A percentile compares a stretch with the other conserved stretches of the same genome.
Evolutionary conservation across 1,140 invertebrate species (phyloP).

Genomic region (Arctopsyche grandis): DNA sequence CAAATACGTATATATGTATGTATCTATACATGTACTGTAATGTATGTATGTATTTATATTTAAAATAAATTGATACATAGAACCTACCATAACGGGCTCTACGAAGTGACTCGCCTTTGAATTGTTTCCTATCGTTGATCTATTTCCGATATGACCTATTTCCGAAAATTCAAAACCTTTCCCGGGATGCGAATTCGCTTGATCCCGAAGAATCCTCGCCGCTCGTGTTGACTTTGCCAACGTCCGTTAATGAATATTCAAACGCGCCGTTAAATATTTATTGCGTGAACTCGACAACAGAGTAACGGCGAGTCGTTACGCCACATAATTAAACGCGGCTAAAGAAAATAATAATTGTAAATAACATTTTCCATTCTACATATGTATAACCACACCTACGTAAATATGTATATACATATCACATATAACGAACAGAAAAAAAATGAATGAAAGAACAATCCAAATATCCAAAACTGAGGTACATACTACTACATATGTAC

Average conservation of each 20-base stretch:
- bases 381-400: not conserved
- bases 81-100: too few relatives aligned
- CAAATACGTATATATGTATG: not conserved
- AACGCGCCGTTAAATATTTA: conserved; percentile 24
- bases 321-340: not conserved
- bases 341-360: not conserved
- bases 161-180: not conserved
- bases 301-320: not conserved
- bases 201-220: not conserved
- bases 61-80: too few relatives aligned
- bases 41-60: not conserved
- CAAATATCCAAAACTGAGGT: too few relatives aligned
- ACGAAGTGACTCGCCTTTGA: too few relatives aligned
- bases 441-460: too few relatives aligned
- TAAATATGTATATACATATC: not conserved
- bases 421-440: too few relatives aligned
- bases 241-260: conserved; percentile 26
- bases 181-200: too few relatives aligned
- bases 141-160: too few relatives aligned
- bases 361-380: not conserved
- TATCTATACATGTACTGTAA: not conserved
- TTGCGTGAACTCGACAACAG: not conserved
- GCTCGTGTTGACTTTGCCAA: not conserved
- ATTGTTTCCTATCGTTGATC: too few relatives aligned
- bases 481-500: too few relatives aligned